phyloP scores from a whole-genome alignment of 1,140 invertebrate species.

The Colletes latitarsis region DNA sequence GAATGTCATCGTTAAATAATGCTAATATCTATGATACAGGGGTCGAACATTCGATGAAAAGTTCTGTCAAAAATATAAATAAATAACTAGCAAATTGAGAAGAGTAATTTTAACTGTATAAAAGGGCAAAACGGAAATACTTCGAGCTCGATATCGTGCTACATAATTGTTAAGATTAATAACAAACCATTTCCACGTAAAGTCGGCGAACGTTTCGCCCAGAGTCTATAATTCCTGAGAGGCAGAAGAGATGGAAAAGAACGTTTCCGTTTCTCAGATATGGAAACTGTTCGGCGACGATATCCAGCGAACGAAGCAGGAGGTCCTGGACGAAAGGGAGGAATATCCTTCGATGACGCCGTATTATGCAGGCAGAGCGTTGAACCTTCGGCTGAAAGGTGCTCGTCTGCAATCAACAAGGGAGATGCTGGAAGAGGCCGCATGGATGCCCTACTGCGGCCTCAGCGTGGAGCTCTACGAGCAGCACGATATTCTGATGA shows the following conservation, averaged over 20 bases:
- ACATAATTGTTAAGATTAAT: not conserved
- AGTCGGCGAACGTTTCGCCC: not conserved
- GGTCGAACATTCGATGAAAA: too few relatives aligned
- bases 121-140: too few relatives aligned
- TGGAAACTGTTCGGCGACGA: slow-evolving; percentile 90
- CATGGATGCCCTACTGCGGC: slow-evolving; percentile 87
- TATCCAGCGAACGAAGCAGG: slow-evolving; percentile 87
- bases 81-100: too few relatives aligned
- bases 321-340: slow-evolving; percentile 84
- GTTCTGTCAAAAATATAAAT: too few relatives aligned
- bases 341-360: slow-evolving; percentile 85
- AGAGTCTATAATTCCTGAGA: not conserved
- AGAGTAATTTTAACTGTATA: too few relatives aligned
- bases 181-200: not conserved
- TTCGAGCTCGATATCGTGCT: not conserved
- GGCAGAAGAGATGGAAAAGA: not conserved
- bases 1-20: too few relatives aligned
- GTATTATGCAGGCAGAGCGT: slow-evolving; percentile 86
- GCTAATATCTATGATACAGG: too few relatives aligned
- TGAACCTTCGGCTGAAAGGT: slow-evolving; percentile 84
- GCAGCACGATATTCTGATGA: slow-evolving; percentile 85
- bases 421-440: slow-evolving; percentile 85
- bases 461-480: slow-evolving; percentile 86
- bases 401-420: slow-evolving; percentile 83
- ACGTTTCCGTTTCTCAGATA: slow-evolving; percentile 78